These are phyloP conservation scores for Theonella swinhoei DNA, from an alignment of 37 sponge, comb jelly and placozoan species.

Conservation along the genomic window DNA sequence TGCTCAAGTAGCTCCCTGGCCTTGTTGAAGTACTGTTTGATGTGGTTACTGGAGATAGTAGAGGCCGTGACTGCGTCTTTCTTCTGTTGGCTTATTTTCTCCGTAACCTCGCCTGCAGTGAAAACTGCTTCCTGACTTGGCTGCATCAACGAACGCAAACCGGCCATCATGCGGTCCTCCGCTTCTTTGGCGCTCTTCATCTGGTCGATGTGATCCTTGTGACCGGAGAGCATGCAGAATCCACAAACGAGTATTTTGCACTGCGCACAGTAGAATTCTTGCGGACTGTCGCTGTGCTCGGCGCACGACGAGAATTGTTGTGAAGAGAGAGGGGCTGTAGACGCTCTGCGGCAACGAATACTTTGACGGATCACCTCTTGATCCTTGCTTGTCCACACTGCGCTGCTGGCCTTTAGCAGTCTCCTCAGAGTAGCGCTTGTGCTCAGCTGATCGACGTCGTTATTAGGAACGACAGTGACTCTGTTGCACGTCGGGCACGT, in stretches of 20 bases:
- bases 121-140: constrained; percentile 2
- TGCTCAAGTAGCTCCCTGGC: neutral
- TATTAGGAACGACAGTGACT: neutral
- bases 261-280: constrained; percentile 28
- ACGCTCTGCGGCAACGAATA: neutral
- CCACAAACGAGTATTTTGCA: constrained; percentile 3
- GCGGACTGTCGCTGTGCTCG: constrained; percentile 5
- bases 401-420: neutral
- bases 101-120: neutral
- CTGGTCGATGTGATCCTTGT: constrained; percentile 1
- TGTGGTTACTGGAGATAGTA: neutral
- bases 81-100: constrained; percentile 1
- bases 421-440: neutral
- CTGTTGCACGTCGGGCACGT: neutral
- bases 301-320: neutral
- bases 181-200: neutral
- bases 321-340: neutral
- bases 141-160: constrained; percentile 3
- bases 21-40: constrained; percentile 14
- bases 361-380: neutral
- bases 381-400: neutral
- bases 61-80: constrained; percentile 2
- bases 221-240: neutral
- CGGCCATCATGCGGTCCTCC: neutral
- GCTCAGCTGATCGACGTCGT: neutral